A percentile compares a stretch with the other conserved stretches of the same genome.
phyloP scores from a whole-genome alignment of 2,113 vertebrate species.

The Sisor rabdophorus region DNA sequence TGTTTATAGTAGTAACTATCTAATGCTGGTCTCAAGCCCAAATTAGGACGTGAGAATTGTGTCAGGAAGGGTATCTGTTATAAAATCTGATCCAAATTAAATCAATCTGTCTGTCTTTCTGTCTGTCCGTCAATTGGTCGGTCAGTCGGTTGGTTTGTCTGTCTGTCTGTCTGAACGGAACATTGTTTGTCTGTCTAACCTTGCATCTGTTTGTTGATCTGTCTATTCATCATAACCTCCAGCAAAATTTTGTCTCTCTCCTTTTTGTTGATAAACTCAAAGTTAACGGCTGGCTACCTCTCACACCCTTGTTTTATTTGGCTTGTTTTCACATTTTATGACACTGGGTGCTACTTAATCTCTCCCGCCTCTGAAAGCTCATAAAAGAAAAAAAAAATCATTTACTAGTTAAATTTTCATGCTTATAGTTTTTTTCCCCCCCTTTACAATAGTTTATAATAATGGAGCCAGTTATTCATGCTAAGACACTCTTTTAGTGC shows the following conservation, averaged over 20 bases:
- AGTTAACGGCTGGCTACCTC: background rate
- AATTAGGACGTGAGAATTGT: too few species aligned
- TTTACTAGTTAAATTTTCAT: background rate
- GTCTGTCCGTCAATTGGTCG: background rate
- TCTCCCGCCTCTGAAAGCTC: conserved; percentile 23
- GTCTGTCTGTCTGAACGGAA: background rate
- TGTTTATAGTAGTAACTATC: too few species aligned
- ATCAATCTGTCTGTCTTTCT: background rate
- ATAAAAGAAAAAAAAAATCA: conserved; percentile 1
- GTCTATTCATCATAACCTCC: background rate
- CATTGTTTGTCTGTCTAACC: background rate
- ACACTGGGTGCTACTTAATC: conserved; percentile 29
- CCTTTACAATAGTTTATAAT: too few species aligned
- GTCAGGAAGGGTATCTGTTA: too few species aligned
- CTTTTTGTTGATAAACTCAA: conserved; percentile 27
- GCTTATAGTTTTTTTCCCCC: background rate
- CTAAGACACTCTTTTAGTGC: background rate
- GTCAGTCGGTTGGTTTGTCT: background rate
- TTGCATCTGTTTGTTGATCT: background rate
- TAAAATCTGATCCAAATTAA: too few species aligned
- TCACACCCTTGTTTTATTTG: conserved; percentile 23
- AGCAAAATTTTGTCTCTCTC: background rate
- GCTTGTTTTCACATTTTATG: conserved; percentile 35
- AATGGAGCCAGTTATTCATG: background rate
- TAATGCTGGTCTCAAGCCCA: too few species aligned